Conservation (phyloP, 2,113 vertebrate genomes). For the Turnix velox region DNA sequence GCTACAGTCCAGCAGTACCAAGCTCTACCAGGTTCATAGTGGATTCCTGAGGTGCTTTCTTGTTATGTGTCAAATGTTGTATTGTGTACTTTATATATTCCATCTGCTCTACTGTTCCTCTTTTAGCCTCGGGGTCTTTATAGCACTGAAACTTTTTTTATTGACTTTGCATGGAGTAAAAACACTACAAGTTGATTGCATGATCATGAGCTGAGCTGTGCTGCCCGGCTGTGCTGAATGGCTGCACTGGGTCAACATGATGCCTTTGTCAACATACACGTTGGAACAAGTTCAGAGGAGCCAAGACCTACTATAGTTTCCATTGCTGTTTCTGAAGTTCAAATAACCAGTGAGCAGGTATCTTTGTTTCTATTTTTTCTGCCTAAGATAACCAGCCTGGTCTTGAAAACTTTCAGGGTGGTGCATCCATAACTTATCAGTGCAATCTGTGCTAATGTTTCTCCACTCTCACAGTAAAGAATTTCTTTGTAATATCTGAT, state of each 20-base stretch:
- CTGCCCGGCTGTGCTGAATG: no score
- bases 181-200: accelerated
- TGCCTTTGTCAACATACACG: accelerated
- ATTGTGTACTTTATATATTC: neutral
- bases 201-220: neutral
- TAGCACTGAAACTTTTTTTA: neutral
- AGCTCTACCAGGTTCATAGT: neutral
- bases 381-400: neutral
- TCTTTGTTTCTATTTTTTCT: neutral
- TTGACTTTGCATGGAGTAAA: neutral
- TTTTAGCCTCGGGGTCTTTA: neutral
- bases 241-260: neutral
- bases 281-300: neutral
- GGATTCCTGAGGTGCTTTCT: neutral
- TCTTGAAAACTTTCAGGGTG: neutral
- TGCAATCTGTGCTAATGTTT: neutral
- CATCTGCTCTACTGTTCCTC: neutral
- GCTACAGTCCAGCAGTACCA: neutral
- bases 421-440: neutral
- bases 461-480: neutral
- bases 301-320: neutral
- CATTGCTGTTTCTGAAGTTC: neutral
- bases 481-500: neutral
- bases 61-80: neutral
- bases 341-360: neutral